A percentile compares a stretch with the other conserved stretches of the same genome.
Conservation (phyloP, 2,888 invertebrate genomes). For the Odontocolon sp. region DNA sequence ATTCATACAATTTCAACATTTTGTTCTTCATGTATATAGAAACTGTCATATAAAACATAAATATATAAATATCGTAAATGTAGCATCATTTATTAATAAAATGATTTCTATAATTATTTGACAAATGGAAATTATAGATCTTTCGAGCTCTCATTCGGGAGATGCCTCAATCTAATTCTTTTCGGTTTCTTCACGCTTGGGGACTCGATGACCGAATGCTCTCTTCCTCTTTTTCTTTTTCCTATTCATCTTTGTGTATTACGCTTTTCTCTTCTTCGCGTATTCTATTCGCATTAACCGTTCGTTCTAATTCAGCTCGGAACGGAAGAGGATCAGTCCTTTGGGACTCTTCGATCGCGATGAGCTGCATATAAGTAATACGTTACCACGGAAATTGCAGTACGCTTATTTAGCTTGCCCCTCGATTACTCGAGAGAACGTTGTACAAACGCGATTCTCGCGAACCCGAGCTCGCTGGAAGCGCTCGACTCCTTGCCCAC, state of each 20-base stretch:
- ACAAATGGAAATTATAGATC: too few relatives aligned
- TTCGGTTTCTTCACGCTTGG: too few relatives aligned
- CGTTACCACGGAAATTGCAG: conserved; percentile 2
- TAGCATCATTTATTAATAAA: too few relatives aligned
- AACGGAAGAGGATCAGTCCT: not conserved
- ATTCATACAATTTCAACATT: too few relatives aligned
- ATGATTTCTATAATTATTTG: too few relatives aligned
- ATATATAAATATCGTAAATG: too few relatives aligned
- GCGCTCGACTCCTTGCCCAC: conserved; percentile 66
- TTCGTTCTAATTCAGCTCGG: not conserved
- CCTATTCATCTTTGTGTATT: not conserved
- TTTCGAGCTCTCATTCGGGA: too few relatives aligned
- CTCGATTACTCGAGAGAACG: conserved; percentile 56
- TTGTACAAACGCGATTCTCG: conserved; percentile 56
- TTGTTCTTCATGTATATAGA: too few relatives aligned
- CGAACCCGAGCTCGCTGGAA: conserved; percentile 33
- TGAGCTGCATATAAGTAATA: conserved; percentile 24
- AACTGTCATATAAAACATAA: too few relatives aligned
- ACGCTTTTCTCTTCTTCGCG: too few relatives aligned
- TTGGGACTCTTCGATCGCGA: conserved; percentile 9
- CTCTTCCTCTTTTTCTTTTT: not conserved
- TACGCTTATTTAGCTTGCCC: not conserved
- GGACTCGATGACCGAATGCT: too few relatives aligned
- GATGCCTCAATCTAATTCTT: too few relatives aligned
- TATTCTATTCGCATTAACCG: not conserved